Conservation (phyloP, 2,113 vertebrate genomes). For the Fregetta grallaria region DNA sequence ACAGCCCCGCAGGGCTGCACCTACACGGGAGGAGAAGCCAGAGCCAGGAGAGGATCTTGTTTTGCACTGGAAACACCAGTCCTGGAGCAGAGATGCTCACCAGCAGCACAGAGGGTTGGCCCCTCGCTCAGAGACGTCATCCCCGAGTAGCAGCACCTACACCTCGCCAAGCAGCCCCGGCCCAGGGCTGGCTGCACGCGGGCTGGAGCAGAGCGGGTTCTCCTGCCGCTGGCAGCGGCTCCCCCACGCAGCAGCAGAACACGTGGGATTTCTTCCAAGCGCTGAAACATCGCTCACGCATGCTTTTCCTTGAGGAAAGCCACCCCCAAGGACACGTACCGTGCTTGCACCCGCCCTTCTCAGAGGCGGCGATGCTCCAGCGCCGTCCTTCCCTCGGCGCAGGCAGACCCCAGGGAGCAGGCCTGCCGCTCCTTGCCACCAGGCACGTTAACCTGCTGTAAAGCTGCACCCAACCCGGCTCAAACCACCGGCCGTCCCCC, state of each 20-base stretch:
- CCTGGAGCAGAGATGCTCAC: background rate
- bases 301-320: background rate
- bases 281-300: rapidly evolving
- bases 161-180: rapidly evolving
- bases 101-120: background rate
- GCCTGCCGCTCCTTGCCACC: rapidly evolving
- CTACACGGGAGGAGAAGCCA: background rate
- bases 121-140: rapidly evolving
- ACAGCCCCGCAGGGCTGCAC: rapidly evolving
- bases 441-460: rapidly evolving
- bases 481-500: rapidly evolving
- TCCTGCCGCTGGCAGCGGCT: background rate
- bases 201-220: background rate
- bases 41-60: background rate
- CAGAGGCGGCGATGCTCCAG: background rate
- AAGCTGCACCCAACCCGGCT: background rate
- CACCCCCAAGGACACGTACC: rapidly evolving
- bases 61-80: background rate
- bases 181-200: rapidly evolving
- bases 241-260: background rate
- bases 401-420: background rate
- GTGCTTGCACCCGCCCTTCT: background rate
- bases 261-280: rapidly evolving
- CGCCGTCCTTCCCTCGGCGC: background rate
- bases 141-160: background rate